Percentiles rank a stretch among this genome's conserved stretches.
phyloP scores from a whole-genome alignment of 2,113 vertebrate genomes.

The Pleuronectes platessa region DNA sequence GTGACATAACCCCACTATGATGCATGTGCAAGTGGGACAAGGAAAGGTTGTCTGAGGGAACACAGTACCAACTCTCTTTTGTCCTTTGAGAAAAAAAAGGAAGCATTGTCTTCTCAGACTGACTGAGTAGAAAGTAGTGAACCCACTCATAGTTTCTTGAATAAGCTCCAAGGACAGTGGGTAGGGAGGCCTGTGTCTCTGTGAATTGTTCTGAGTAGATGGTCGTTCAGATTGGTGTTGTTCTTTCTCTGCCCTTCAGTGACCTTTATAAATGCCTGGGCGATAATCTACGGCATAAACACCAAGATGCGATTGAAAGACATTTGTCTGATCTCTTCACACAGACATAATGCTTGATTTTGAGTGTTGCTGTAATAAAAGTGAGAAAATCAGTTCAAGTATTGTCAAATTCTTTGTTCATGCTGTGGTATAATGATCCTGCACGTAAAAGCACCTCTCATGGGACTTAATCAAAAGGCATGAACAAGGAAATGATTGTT shows the following conservation, averaged over 20 bases:
- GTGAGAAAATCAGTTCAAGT: no score
- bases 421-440: neutral
- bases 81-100: constrained; percentile 50
- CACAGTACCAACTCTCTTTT: constrained; percentile 45
- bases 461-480: neutral
- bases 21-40: constrained; percentile 54
- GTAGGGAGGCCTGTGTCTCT: constrained; percentile 49
- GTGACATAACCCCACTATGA: constrained; percentile 64
- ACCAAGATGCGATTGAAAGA: constrained; percentile 54
- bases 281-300: constrained; percentile 55
- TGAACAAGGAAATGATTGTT: no score
- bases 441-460: neutral
- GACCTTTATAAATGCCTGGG: constrained; percentile 64
- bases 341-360: constrained; percentile 26
- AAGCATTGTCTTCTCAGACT: constrained; percentile 57
- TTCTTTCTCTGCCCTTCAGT: constrained; percentile 38
- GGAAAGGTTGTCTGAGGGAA: constrained; percentile 55
- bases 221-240: constrained; percentile 36
- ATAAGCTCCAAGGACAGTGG: constrained; percentile 57
- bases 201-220: constrained; percentile 25
- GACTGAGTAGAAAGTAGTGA: constrained; percentile 62
- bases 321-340: constrained; percentile 26
- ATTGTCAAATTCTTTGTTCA: neutral
- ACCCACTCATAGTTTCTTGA: constrained; percentile 71
- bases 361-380: no score